These are phyloP conservation scores for Cetoscarus ocellatus DNA, from an alignment of 2,797 vertebrate genomes.

Conservation along the genomic window DNA sequence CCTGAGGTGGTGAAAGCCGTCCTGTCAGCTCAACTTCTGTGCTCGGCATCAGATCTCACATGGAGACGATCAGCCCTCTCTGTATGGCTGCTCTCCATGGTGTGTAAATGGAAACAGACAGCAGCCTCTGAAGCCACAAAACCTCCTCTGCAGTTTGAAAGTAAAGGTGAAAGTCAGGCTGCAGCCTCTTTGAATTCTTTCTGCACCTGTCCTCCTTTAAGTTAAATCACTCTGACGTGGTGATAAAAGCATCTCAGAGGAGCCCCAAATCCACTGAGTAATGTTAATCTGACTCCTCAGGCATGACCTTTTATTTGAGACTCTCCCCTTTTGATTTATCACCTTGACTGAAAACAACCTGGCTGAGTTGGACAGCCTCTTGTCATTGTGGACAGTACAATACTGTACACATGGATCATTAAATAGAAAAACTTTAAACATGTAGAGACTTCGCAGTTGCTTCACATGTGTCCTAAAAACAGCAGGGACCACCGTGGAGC, in stretches of 20 bases:
- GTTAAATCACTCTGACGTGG: conserved; percentile 32
- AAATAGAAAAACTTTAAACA: not conserved
- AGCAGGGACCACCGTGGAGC: conserved; percentile 23
- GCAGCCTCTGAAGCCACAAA: conserved; percentile 17
- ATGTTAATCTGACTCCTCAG: conserved; percentile 37
- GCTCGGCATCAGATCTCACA: conserved; percentile 25
- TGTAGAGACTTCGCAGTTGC: conserved; percentile 11
- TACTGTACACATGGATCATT: conserved; percentile 6
- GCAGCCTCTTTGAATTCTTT: conserved; percentile 53
- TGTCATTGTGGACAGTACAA: conserved; percentile 9
- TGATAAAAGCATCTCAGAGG: conserved; percentile 37
- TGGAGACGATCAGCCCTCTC: conserved; percentile 36
- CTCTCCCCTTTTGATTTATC: conserved; percentile 24
- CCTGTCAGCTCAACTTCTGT: conserved; percentile 32
- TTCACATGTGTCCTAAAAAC: conserved; percentile 12
- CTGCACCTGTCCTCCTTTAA: conserved; percentile 59
- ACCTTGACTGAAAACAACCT: not conserved
- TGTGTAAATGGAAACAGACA: conserved; percentile 57
- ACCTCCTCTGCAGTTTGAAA: conserved; percentile 19
- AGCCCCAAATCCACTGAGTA: conserved; percentile 45
- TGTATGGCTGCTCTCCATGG: conserved; percentile 15
- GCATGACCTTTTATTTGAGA: conserved; percentile 23
- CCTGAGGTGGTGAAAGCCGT: not conserved
- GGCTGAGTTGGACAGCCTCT: not conserved
- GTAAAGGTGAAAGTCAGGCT: conserved; percentile 39